Evolutionary conservation across 2,113 vertebrate genomes (phyloP).

Genomic region (Burhinus bistriatus): DNA sequence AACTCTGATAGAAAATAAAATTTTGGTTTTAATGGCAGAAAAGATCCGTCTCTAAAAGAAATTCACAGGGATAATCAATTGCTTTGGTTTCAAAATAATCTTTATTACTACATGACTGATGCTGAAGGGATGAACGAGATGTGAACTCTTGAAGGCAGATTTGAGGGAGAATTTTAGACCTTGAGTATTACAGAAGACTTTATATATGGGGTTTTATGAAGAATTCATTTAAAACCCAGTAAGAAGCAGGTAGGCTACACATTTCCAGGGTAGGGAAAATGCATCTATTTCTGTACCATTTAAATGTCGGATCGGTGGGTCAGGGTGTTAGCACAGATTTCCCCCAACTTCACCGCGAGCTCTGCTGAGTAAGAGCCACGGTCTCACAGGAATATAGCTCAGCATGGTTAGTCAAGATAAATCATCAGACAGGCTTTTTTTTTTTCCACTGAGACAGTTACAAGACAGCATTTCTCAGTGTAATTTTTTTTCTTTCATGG

Average conservation of each 20-base stretch:
- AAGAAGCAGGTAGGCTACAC: not conserved
- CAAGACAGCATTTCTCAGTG: not conserved
- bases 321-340: not conserved
- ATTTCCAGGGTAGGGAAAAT: not conserved
- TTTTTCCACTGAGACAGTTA: not conserved
- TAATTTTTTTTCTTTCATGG: not conserved
- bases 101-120: not conserved
- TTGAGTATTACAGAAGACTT: not conserved
- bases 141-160: not conserved
- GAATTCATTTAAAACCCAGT: conserved; percentile 6
- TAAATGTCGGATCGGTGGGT: not conserved
- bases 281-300: not conserved
- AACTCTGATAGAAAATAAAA: not conserved
- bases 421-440: not conserved
- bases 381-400: not conserved
- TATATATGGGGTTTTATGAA: not conserved
- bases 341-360: not conserved
- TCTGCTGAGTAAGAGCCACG: not conserved
- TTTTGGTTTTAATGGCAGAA: not conserved
- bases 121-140: not conserved
- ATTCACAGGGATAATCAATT: not conserved
- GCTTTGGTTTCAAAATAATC: conserved; percentile 46
- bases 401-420: not conserved
- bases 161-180: not conserved
- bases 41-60: not conserved